Evolutionary conservation across 2,888 invertebrate genomes (phyloP).

Genomic region (Troides aeacus): DNA sequence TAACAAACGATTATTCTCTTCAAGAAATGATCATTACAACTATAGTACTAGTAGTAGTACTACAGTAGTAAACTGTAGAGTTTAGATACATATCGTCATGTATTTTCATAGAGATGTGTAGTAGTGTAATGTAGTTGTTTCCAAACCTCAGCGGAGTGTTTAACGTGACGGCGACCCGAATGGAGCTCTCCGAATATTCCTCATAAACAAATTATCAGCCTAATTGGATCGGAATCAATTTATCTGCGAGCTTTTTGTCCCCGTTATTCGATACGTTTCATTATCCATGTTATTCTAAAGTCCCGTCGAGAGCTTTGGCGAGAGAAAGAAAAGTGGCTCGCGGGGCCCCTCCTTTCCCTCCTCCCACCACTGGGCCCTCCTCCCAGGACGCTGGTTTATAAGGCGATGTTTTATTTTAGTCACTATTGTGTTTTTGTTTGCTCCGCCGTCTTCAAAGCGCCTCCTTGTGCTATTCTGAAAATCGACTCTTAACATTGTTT

Average conservation of each 20-base stretch:
- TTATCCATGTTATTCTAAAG: conserved; percentile 44
- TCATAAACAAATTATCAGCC: conserved; percentile 9
- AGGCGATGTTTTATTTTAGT: conserved; percentile 63
- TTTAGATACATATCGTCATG: no score
- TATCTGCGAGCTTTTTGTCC: conserved; percentile 12
- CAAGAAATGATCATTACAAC: no score
- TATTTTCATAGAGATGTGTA: no score
- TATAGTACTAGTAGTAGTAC: no score
- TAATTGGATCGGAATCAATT: conserved; percentile 27
- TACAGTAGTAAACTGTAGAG: no score
- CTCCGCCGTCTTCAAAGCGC: conserved; percentile 37
- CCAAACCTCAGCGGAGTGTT: no score
- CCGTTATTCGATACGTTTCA: conserved; percentile 22
- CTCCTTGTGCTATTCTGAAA: not conserved
- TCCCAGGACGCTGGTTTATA: conserved; percentile 50
- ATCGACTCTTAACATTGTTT: not conserved
- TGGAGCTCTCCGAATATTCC: no score
- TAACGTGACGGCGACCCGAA: no score
- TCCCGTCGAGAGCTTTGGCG: conserved; percentile 55
- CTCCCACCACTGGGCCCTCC: conserved; percentile 37
- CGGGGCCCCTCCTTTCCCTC: conserved; percentile 46
- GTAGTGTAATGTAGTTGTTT: no score
- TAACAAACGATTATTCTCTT: no score
- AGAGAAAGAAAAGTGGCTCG: conserved; percentile 69
- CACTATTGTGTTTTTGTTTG: conserved; percentile 58